Conservation (phyloP, 1,140 invertebrate genomes). For the Cotesia vestalis region DNA sequence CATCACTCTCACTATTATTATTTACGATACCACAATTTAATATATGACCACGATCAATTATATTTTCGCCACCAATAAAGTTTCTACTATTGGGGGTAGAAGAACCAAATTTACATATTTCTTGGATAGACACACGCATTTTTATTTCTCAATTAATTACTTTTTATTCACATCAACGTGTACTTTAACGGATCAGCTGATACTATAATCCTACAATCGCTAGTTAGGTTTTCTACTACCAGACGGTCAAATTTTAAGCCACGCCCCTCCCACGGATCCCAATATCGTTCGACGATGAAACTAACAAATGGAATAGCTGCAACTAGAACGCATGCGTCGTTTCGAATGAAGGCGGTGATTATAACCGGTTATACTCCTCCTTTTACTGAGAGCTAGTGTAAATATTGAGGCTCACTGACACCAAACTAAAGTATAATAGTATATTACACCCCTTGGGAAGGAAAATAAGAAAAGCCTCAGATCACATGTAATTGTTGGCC, state of each 20-base stretch:
- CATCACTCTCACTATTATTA: background rate
- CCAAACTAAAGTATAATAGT: too few relatives aligned
- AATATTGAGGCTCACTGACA: too few relatives aligned
- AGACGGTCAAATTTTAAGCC: conserved; percentile 1
- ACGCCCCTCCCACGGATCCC: conserved; percentile 3
- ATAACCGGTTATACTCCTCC: too few relatives aligned
- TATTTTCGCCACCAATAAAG: background rate
- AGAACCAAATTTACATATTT: conserved; percentile 13
- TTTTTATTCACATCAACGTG: background rate
- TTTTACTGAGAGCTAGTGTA: too few relatives aligned
- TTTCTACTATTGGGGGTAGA: background rate
- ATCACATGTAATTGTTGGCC: too few relatives aligned
- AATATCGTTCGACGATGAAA: background rate
- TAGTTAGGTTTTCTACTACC: background rate
- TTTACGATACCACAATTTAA: conserved; percentile 15
- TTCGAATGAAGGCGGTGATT: too few relatives aligned
- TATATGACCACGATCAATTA: conserved; percentile 5
- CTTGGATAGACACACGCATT: conserved; percentile 4
- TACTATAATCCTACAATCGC: background rate
- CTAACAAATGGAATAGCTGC: too few relatives aligned
- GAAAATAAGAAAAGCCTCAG: too few relatives aligned
- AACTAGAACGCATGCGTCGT: too few relatives aligned
- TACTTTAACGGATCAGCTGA: conserved; percentile 3
- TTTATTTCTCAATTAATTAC: background rate
- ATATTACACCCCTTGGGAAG: too few relatives aligned